Evolutionary conservation across 2,113 vertebrate genomes (phyloP), one percentile per base, ranked within the genome.

Genomic region (Megalops atlanticus): DNA sequence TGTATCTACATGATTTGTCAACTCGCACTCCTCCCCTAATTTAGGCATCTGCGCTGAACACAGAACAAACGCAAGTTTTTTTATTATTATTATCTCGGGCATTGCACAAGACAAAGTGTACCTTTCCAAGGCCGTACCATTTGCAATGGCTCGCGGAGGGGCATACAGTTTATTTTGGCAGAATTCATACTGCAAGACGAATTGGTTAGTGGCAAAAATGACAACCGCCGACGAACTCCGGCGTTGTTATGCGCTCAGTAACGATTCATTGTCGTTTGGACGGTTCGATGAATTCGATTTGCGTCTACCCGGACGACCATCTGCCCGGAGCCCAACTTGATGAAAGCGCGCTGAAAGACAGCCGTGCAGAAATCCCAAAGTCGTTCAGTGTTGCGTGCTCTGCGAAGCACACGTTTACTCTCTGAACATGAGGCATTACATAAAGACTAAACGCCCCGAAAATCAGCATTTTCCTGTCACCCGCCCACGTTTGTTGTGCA

Each of bases 51-150:
- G 79, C 24, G 16, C 39, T 4, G 41, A 39, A 41, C 24, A 38
- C 18, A 31, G 43, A 35, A 35, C 73, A 75, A 4, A 15, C 73
- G n/a, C 39, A n/a, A 2, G n/a, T n/a, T n/a, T 64, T 64, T 64
- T 64, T 64, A 27, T 49, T 35, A 40, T 38, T 73, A 64, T 74
- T 81, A 81, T 80, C 45, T 75, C n/a, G 18, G 10, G 49, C 33
- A 78, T 78, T 64, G 35, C 76, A 39, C 11, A 78, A 78, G 52
- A 38, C 35, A 39, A 39, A 76, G n/a, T 49, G 74, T 45, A 49
- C 45, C 74, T 76, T 76, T 76, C 27, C 45, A 31, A 45, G 74
- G 74, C 76, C 27, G 49, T 40, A 78, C 49, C 76, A 64, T 39
- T 78, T 21, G 33, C 35, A 14, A 1, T n/a, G 8, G 24, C 11